Percentiles rank a stretch among this genome's conserved stretches.
These are phyloP conservation scores for Nycticryphes semicollaris DNA, from an alignment of 2,113 vertebrate species.

Conservation along the genomic window DNA sequence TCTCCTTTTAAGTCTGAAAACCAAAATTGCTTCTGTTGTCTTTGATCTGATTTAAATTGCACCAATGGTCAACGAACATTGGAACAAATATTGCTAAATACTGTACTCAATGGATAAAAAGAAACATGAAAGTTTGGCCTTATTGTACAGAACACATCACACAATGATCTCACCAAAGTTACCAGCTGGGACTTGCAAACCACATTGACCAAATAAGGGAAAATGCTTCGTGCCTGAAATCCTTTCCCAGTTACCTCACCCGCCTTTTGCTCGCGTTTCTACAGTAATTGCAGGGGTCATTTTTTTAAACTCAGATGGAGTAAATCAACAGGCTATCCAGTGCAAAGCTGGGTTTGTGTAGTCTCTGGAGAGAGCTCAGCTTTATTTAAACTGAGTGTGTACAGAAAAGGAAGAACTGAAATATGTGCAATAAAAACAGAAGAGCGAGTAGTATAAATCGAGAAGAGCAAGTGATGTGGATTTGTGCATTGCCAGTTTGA, in stretches of 20 bases:
- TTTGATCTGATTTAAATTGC: slow-evolving; percentile 47
- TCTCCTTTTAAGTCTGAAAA: slow-evolving; percentile 35
- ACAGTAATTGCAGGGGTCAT: slow-evolving; percentile 77
- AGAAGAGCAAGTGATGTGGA: not conserved
- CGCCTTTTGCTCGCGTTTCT: slow-evolving; percentile 74
- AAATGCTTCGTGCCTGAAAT: slow-evolving; percentile 76
- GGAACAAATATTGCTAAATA: slow-evolving; percentile 59
- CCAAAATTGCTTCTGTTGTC: slow-evolving; percentile 24
- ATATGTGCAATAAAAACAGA: slow-evolving; percentile 38
- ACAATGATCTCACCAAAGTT: slow-evolving; percentile 79
- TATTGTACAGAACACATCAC: slow-evolving; percentile 70
- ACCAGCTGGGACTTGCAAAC: slow-evolving; percentile 78
- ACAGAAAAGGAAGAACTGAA: slow-evolving; percentile 54
- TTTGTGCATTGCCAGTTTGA: not conserved
- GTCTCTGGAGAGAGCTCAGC: slow-evolving; percentile 41
- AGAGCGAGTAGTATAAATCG: not conserved
- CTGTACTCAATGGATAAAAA: slow-evolving; percentile 46
- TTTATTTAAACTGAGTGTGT: slow-evolving; percentile 52
- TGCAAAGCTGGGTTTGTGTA: slow-evolving; percentile 16
- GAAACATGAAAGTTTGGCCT: slow-evolving; percentile 67
- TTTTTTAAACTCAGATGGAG: slow-evolving; percentile 65
- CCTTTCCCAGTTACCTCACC: slow-evolving; percentile 81
- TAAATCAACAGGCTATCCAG: slow-evolving; percentile 71
- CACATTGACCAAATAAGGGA: slow-evolving; percentile 88
- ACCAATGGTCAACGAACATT: slow-evolving; percentile 51